These are phyloP conservation scores for Gymnoscopelus braueri DNA, from an alignment of 2,797 vertebrate genomes.

Conservation along the genomic window DNA sequence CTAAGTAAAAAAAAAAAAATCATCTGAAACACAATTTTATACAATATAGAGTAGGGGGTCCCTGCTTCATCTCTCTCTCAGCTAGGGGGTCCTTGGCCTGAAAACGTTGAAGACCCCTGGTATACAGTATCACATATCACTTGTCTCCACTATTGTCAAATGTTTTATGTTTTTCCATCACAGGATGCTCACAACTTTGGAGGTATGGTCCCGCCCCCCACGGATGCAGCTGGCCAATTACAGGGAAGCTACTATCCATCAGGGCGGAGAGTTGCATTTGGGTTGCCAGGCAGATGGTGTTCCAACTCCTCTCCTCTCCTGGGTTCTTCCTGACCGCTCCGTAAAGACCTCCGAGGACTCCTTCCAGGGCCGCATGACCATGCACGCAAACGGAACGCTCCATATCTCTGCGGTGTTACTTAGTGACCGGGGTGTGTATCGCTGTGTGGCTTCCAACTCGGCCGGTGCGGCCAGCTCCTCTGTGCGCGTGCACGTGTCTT, in stretches of 20 bases:
- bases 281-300: constrained; percentile 88
- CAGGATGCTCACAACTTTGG: constrained; percentile 81
- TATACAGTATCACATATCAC: too few relatives aligned
- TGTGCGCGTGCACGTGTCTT: constrained; percentile 88
- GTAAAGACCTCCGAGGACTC: constrained; percentile 75
- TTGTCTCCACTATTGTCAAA: background rate
- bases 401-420: constrained; percentile 82
- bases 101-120: too few relatives aligned
- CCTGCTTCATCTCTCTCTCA: too few relatives aligned
- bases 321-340: constrained; percentile 89
- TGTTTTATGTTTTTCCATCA: constrained; percentile 22
- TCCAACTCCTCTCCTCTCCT: constrained; percentile 88
- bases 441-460: constrained; percentile 91
- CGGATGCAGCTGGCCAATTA: constrained; percentile 82
- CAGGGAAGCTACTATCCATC: constrained; percentile 87
- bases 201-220: constrained; percentile 86
- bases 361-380: constrained; percentile 70
- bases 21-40: too few relatives aligned
- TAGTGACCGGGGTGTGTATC: constrained; percentile 88
- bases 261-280: constrained; percentile 86
- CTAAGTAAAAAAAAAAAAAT: too few relatives aligned
- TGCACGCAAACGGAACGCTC: constrained; percentile 88
- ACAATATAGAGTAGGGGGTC: too few relatives aligned
- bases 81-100: too few relatives aligned
- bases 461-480: constrained; percentile 89